Percentiles rank a stretch among this genome's conserved stretches.
phyloP scores from a whole-genome alignment of 2,888 invertebrate genomes.

The Macrophya annulata region DNA sequence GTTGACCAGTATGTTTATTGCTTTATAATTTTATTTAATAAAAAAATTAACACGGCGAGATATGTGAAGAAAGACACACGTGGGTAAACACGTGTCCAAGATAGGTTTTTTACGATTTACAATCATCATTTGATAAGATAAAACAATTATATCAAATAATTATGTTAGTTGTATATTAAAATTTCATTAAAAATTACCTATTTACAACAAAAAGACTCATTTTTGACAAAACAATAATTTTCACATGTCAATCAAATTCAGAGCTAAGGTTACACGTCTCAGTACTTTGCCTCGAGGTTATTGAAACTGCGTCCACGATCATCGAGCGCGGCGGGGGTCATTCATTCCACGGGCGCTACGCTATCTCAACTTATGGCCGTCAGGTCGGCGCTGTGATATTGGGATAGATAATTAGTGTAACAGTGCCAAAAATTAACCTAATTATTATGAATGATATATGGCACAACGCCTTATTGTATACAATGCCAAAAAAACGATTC shows the following conservation, averaged over 20 bases:
- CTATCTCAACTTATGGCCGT: too few species aligned
- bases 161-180: neutral
- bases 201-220: constrained; percentile 89
- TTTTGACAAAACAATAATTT: constrained; percentile 56
- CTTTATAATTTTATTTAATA: neutral
- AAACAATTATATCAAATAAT: constrained; percentile 50
- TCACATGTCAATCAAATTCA: neutral
- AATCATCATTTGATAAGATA: neutral
- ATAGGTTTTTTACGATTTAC: constrained; percentile 7
- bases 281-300: neutral
- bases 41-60: neutral
- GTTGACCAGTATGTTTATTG: neutral
- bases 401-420: too few species aligned
- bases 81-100: constrained; percentile 68
- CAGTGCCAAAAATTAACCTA: too few species aligned
- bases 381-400: too few species aligned
- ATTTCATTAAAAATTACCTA: constrained; percentile 80
- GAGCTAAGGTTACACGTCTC: neutral
- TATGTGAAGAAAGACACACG: neutral
- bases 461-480: too few species aligned
- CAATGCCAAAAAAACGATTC: too few species aligned
- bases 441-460: too few species aligned
- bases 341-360: too few species aligned
- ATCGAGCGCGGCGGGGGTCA: too few species aligned
- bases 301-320: neutral